Evolutionary conservation across 2,113 vertebrate genomes (phyloP).

Genomic region (Mormoops blainvillei): DNA sequence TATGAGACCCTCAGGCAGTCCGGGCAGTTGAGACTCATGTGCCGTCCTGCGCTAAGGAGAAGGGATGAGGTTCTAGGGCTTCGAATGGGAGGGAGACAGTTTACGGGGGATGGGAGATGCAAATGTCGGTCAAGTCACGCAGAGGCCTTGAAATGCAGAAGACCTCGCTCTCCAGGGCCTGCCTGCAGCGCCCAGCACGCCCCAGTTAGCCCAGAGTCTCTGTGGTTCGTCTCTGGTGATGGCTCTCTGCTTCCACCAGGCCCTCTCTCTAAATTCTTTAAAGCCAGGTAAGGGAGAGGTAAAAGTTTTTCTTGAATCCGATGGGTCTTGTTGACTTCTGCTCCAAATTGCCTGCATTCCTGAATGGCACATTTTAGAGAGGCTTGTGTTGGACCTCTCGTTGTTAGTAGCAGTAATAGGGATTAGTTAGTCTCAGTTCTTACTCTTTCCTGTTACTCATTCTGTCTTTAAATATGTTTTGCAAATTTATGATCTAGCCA

Average conservation of each 20-base stretch:
- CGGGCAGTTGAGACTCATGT: too few species aligned
- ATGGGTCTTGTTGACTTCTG: background rate
- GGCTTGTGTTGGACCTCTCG: background rate
- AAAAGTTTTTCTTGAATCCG: too few species aligned
- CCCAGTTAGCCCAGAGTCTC: too few species aligned
- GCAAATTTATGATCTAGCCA: background rate
- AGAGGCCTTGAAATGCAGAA: background rate
- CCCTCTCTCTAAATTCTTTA: background rate
- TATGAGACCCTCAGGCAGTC: background rate
- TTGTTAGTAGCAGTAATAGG: background rate
- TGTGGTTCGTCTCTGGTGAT: background rate
- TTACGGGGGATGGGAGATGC: too few species aligned
- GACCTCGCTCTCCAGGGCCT: background rate
- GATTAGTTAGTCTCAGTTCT: background rate
- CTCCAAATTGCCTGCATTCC: background rate
- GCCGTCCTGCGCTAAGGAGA: background rate
- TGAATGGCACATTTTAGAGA: background rate
- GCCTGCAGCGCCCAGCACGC: too few species aligned
- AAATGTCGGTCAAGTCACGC: background rate
- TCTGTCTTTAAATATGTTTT: background rate
- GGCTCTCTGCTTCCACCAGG: background rate
- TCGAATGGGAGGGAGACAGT: background rate
- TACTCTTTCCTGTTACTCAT: background rate
- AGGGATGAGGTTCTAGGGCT: too few species aligned
- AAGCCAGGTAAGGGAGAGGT: background rate